These are phyloP conservation scores for Sceloporus tristichus DNA, from an alignment of 2,113 vertebrate genomes.

Conservation along the genomic window DNA sequence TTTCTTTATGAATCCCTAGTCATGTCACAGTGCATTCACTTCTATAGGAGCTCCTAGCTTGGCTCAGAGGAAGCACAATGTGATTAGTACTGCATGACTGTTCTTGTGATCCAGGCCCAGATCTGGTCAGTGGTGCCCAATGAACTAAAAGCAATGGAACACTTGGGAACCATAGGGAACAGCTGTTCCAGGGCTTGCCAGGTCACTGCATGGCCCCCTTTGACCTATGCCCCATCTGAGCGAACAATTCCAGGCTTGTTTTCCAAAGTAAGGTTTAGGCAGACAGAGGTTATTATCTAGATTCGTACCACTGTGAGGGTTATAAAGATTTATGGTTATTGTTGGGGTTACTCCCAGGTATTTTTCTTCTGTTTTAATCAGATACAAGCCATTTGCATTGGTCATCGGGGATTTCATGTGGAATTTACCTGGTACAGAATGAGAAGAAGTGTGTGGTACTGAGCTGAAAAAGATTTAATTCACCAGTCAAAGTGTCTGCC, in stretches of 20 bases:
- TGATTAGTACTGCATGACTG: background rate
- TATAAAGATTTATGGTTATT: conserved; percentile 19
- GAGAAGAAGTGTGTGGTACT: background rate
- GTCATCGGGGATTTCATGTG: conserved; percentile 21
- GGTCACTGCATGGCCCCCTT: background rate
- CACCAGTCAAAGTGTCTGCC: background rate
- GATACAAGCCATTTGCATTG: conserved; percentile 43
- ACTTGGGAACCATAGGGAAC: background rate
- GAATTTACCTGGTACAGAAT: background rate
- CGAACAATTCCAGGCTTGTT: conserved; percentile 13
- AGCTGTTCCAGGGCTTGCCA: background rate
- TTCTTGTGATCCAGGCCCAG: background rate
- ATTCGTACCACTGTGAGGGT: conserved; percentile 18
- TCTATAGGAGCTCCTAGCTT: background rate
- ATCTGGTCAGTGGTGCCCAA: background rate
- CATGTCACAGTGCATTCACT: background rate
- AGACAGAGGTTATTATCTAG: conserved; percentile 39
- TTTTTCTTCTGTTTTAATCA: background rate
- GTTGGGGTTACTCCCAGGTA: conserved; percentile 43
- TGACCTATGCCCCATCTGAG: background rate
- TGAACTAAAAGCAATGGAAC: background rate
- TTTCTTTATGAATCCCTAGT: background rate
- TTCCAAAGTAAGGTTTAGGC: conserved; percentile 22
- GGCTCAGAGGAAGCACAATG: background rate
- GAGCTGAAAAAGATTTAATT: background rate